phyloP scores from a whole-genome alignment of 1,140 invertebrate species.

The Dendrolimus punctatus region DNA sequence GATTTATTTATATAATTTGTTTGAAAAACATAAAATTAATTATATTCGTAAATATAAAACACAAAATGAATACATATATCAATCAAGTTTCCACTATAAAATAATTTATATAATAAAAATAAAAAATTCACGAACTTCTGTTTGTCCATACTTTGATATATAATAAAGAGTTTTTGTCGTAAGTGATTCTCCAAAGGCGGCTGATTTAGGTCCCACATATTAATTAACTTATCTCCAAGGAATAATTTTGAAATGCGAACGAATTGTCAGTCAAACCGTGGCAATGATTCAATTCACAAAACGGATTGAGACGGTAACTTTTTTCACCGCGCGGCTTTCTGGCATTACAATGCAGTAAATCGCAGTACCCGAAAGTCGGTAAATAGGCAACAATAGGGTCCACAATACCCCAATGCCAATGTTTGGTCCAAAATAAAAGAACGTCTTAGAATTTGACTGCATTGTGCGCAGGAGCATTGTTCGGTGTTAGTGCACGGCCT shows the following conservation, averaged over 20 bases:
- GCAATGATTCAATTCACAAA: conserved; percentile 40
- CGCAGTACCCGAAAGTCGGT: conserved; percentile 60
- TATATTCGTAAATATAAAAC: too few species aligned
- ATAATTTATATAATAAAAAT: too few species aligned
- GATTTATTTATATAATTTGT: too few species aligned
- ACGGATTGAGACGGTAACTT: conserved; percentile 35
- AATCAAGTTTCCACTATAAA: too few species aligned
- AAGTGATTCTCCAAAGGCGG: background rate
- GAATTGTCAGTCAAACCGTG: conserved; percentile 39
- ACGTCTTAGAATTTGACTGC: conserved; percentile 43
- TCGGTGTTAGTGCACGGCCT: conserved; percentile 21
- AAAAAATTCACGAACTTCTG: too few species aligned
- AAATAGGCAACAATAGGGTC: conserved; percentile 54
- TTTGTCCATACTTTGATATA: too few species aligned
- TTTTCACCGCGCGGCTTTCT: conserved; percentile 25
- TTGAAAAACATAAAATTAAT: too few species aligned
- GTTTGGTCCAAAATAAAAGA: conserved; percentile 59
- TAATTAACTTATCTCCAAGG: conserved; percentile 10
- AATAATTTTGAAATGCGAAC: conserved; percentile 23
- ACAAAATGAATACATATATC: too few species aligned
- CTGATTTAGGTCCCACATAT: background rate
- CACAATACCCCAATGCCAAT: conserved; percentile 61
- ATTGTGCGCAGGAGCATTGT: conserved; percentile 54
- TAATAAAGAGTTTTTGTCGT: background rate
- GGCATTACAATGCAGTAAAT: conserved; percentile 31